Evolutionary conservation across 92 coral and sea anemone species (phyloP).

Genomic region (Heteractis magnifica): DNA sequence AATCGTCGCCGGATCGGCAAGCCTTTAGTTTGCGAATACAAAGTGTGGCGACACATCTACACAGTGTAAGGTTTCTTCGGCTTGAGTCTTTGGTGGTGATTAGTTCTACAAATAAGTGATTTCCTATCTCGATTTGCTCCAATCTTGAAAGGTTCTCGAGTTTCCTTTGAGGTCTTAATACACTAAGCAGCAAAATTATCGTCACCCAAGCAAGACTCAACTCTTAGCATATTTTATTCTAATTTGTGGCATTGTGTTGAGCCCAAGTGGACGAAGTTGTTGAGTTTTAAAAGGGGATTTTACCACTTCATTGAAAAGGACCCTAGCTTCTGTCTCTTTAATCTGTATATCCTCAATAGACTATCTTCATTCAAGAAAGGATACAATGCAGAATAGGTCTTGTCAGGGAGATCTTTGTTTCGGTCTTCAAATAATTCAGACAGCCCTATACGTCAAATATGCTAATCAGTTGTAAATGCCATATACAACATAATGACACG

Average conservation of each 20-base stretch:
- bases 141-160: conserved; percentile 42
- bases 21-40: background rate
- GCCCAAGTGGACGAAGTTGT: conserved; percentile 33
- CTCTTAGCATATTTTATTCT: conserved; percentile 41
- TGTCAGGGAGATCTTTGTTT: conserved; percentile 41
- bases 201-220: conserved; percentile 10
- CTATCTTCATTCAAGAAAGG: conserved; percentile 20
- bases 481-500: conserved; percentile 61
- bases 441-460: conserved; percentile 57
- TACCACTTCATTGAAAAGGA: conserved; percentile 34
- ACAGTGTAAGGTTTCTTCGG: conserved; percentile 21
- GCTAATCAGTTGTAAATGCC: conserved; percentile 79
- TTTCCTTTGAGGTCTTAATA: conserved; percentile 41
- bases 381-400: conserved; percentile 37
- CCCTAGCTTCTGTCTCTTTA: conserved; percentile 35
- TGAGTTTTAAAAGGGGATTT: conserved; percentile 34
- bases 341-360: conserved; percentile 31
- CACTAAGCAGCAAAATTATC: conserved; percentile 39
- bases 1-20: conserved; percentile 14
- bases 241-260: conserved; percentile 19
- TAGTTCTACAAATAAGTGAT: conserved; percentile 25
- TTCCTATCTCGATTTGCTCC: conserved; percentile 26
- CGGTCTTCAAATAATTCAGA: conserved; percentile 17
- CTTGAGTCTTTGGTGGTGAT: conserved; percentile 8
- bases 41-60: conserved; percentile 15